Conservation (phyloP, 2,797 vertebrate species). For the Pseudocheirus occidentalis region DNA sequence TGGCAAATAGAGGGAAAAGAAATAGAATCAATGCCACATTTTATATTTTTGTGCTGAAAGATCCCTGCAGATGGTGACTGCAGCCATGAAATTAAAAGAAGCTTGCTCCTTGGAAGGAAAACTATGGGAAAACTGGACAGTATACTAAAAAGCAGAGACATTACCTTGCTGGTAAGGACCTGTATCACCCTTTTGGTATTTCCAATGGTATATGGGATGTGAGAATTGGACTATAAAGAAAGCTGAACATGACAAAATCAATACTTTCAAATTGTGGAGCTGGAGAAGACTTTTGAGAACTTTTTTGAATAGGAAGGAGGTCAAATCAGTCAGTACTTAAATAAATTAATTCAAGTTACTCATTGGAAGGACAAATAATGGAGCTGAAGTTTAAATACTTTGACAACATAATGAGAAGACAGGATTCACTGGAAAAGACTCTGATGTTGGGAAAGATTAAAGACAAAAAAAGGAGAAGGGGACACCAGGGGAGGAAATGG, state of each 20-base stretch:
- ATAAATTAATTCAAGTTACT: neutral
- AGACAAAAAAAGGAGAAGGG: neutral
- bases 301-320: neutral
- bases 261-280: too few species aligned
- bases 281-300: neutral
- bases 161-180: neutral
- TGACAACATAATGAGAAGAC: neutral
- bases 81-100: neutral
- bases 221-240: neutral
- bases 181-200: neutral
- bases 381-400: neutral
- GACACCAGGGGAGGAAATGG: neutral
- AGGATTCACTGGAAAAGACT: neutral
- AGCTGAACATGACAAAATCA: neutral
- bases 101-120: neutral
- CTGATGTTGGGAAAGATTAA: neutral
- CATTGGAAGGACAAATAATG: neutral
- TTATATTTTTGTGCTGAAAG: neutral
- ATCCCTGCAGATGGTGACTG: neutral
- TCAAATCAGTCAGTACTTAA: neutral
- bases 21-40: neutral
- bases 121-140: neutral
- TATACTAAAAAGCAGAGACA: neutral
- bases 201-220: neutral
- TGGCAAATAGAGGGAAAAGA: neutral